phyloP scores from a whole-genome alignment of 2,113 vertebrate genomes.

The Brachirus orientalis region DNA sequence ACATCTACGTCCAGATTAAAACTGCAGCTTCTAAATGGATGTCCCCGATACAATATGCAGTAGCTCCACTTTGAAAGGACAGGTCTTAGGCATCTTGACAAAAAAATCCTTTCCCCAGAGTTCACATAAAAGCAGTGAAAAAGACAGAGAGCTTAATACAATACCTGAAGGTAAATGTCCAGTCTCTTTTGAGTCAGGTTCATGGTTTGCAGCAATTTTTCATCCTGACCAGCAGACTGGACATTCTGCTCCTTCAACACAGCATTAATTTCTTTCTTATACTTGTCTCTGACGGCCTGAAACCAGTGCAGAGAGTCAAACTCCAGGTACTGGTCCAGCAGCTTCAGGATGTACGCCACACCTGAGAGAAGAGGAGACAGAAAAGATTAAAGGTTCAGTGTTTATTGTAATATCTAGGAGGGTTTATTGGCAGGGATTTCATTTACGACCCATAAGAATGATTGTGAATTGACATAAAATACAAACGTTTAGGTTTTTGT shows the following conservation, averaged over 20 bases:
- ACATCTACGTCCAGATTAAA: not conserved
- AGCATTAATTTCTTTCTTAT: constrained; percentile 91
- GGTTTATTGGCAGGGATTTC: too few species aligned
- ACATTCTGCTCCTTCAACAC: constrained; percentile 95
- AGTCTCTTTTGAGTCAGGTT: constrained; percentile 97
- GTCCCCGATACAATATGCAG: not conserved
- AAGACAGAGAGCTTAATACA: not conserved
- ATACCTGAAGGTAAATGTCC: constrained; percentile 94
- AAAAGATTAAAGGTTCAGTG: not conserved
- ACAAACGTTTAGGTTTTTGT: too few species aligned
- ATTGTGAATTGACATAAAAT: too few species aligned
- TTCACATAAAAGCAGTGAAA: too few species aligned
- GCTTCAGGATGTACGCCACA: constrained; percentile 98
- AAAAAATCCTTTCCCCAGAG: too few species aligned
- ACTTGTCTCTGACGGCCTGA: constrained; percentile 96
- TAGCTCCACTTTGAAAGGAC: not conserved
- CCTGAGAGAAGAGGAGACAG: constrained; percentile 73
- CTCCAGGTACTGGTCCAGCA: constrained; percentile 98
- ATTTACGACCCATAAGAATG: too few species aligned
- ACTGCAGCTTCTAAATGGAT: not conserved
- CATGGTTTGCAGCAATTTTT: constrained; percentile 97
- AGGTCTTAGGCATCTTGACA: not conserved
- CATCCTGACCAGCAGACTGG: constrained; percentile 91
- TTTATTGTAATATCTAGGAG: too few species aligned
- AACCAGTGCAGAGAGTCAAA: constrained; percentile 99